These are phyloP conservation scores for Bothrops jararaca DNA, from an alignment of 2,113 vertebrate genomes.

Conservation along the genomic window DNA sequence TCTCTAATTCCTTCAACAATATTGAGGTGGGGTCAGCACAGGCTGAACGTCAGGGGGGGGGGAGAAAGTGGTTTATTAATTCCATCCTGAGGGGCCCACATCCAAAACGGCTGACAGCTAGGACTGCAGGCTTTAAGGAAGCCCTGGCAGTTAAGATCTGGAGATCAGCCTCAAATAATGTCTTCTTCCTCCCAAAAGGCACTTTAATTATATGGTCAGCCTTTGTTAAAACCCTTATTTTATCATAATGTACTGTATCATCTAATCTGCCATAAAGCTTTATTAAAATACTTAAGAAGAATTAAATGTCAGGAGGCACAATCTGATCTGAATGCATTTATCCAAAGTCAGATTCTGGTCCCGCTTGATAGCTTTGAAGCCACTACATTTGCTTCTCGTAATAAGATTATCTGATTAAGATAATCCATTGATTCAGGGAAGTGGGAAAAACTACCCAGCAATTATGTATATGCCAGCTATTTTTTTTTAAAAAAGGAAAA, in stretches of 20 bases:
- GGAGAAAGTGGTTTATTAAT: background rate
- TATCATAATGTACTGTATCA: background rate
- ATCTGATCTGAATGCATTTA: background rate
- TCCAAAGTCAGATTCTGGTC: background rate
- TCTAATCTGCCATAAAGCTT: slow-evolving; percentile 13
- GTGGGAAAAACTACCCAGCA: slow-evolving; percentile 9
- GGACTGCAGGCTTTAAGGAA: background rate
- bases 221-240: slow-evolving; percentile 6
- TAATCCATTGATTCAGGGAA: slow-evolving; percentile 22
- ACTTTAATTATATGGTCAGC: background rate
- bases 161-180: background rate
- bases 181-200: background rate
- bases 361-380: background rate
- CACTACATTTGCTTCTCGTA: slow-evolving; percentile 11
- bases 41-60: too few relatives aligned
- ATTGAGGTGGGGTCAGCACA: background rate
- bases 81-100: background rate
- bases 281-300: background rate
- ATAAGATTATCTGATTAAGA: slow-evolving; percentile 38
- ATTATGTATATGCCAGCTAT: background rate
- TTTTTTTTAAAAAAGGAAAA: slow-evolving; percentile 36
- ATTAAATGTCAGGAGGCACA: slow-evolving; percentile 2
- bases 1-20: background rate
- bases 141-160: background rate
- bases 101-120: background rate